Evolutionary conservation across 2,888 invertebrate genomes (phyloP).

Genomic region (Craniophora ligustri): DNA sequence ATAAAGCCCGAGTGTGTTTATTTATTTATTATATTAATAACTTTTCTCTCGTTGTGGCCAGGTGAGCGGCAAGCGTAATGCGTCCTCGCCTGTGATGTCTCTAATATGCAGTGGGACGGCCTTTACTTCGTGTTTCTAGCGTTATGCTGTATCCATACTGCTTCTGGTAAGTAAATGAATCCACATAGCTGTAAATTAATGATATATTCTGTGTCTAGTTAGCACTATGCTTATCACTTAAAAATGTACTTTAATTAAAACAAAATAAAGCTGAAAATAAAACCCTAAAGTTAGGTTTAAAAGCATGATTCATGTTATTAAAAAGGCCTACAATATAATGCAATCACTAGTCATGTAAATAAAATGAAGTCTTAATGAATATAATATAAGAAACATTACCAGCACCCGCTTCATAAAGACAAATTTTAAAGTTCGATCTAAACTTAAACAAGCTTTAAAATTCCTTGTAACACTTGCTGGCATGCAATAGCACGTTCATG

Average conservation of each 20-base stretch:
- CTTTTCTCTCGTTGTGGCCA: constrained; percentile 48
- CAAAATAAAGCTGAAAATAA: not conserved
- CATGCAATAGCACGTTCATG: constrained; percentile 29
- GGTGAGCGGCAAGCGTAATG: constrained; percentile 78
- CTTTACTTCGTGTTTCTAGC: constrained; percentile 85
- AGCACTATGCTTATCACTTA: constrained; percentile 43
- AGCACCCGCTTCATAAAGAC: constrained; percentile 28
- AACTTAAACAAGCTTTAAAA: constrained; percentile 2
- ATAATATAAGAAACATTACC: constrained; percentile 3
- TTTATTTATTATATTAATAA: too few species aligned
- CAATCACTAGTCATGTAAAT: constrained; percentile 6
- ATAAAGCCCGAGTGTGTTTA: too few species aligned
- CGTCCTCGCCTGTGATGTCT: constrained; percentile 82
- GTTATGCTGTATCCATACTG: constrained; percentile 83
- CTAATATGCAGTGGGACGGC: constrained; percentile 85
- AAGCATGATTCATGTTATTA: constrained; percentile 17
- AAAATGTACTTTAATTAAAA: constrained; percentile 3
- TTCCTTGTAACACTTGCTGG: constrained; percentile 18
- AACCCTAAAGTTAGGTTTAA: constrained; percentile 1
- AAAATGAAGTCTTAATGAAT: constrained; percentile 4
- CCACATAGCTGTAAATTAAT: not conserved
- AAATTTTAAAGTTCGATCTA: constrained; percentile 11
- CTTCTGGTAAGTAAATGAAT: constrained; percentile 72
- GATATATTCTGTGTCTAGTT: constrained; percentile 26
- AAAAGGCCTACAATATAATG: constrained; percentile 5